Percentiles rank a stretch among this genome's conserved stretches.
Conservation (phyloP, 2,113 vertebrate species). For the Okapia johnstoni region DNA sequence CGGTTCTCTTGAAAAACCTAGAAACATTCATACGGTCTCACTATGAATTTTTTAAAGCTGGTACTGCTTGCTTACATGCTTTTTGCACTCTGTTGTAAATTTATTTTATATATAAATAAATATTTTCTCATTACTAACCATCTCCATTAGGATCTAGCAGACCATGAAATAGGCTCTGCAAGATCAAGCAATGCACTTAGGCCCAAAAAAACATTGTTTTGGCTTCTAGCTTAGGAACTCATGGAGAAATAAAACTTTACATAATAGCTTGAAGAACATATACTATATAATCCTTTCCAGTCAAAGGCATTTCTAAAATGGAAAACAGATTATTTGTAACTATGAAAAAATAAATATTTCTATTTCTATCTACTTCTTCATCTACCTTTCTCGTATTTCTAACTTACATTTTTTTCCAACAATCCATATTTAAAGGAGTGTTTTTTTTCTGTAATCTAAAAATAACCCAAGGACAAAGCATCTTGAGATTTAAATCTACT, state of each 20-base stretch:
- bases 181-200: constrained; percentile 81
- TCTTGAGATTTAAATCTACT: background rate
- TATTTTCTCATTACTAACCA: constrained; percentile 83
- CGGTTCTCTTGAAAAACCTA: constrained; percentile 27
- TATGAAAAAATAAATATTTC: constrained; percentile 71
- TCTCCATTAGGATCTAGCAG: constrained; percentile 82
- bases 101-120: constrained; percentile 84
- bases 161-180: constrained; percentile 86
- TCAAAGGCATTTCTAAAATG: constrained; percentile 71
- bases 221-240: constrained; percentile 79
- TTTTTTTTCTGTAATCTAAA: constrained; percentile 37
- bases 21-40: constrained; percentile 38
- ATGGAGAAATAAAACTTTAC: constrained; percentile 81
- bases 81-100: constrained; percentile 76
- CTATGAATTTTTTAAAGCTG: constrained; percentile 46
- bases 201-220: constrained; percentile 78
- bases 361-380: constrained; percentile 66
- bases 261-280: constrained; percentile 75
- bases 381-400: constrained; percentile 62
- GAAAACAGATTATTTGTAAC: constrained; percentile 66
- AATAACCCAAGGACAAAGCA: constrained; percentile 4
- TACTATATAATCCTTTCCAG: constrained; percentile 75
- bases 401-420: constrained; percentile 40
- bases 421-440: constrained; percentile 43
- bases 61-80: constrained; percentile 70